Evolutionary conservation across 2,888 invertebrate species (phyloP).

Genomic region (Drosophila borborema): DNA sequence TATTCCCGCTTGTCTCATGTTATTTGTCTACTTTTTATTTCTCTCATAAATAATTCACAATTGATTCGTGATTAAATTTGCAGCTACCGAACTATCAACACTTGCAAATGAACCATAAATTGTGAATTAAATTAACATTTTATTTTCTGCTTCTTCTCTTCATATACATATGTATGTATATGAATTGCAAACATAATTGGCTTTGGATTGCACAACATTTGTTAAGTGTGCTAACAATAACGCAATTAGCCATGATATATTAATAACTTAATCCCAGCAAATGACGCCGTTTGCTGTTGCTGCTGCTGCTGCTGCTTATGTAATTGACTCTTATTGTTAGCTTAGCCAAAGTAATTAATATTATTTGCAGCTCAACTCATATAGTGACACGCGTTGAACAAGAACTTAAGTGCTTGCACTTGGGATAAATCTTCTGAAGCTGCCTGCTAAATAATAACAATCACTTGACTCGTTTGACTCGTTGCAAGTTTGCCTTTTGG

Average conservation of each 20-base stretch:
- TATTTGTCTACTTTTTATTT: constrained; percentile 15
- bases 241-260: constrained; percentile 51
- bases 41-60: constrained; percentile 36
- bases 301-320: constrained; percentile 22
- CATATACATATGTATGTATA: background rate
- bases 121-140: constrained; percentile 33
- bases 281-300: background rate
- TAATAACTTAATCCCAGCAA: constrained; percentile 42
- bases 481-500: constrained; percentile 61
- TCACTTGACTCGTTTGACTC: constrained; percentile 61
- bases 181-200: constrained; percentile 51
- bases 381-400: constrained; percentile 20
- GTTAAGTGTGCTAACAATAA: constrained; percentile 56
- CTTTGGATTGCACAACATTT: constrained; percentile 45
- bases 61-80: constrained; percentile 56
- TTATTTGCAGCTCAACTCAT: constrained; percentile 4
- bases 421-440: constrained; percentile 16
- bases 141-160: constrained; percentile 1
- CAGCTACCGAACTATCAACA: constrained; percentile 72
- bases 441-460: constrained; percentile 2
- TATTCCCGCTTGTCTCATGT: constrained; percentile 37
- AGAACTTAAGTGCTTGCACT: constrained; percentile 14
- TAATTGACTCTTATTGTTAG: constrained; percentile 48
- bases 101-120: constrained; percentile 69
- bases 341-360: constrained; percentile 31